phyloP scores from a whole-genome alignment of 2,888 invertebrate species.

The Parelbella ahira region DNA sequence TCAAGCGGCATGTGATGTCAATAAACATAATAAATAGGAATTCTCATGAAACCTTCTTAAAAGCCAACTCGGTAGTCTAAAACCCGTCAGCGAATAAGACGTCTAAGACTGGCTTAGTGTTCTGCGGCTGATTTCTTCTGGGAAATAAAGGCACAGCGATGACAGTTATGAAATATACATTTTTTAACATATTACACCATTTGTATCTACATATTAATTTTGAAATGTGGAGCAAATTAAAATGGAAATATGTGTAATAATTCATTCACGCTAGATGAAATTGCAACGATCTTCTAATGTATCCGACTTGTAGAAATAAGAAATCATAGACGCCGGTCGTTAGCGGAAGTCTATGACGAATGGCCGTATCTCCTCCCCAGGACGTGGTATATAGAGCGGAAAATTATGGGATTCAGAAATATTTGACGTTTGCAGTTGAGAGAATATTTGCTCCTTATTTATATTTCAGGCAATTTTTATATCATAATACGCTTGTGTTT shows the following conservation, averaged over 20 bases:
- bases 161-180: too few relatives aligned
- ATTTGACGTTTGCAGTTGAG: slow-evolving; percentile 13
- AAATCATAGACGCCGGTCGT: slow-evolving; percentile 47
- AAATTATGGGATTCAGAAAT: slow-evolving; percentile 53
- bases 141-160: slow-evolving; percentile 3
- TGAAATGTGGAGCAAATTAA: too few relatives aligned
- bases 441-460: too few relatives aligned
- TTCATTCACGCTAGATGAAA: slow-evolving; percentile 15
- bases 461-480: too few relatives aligned
- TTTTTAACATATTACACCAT: too few relatives aligned
- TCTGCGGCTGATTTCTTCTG: not conserved
- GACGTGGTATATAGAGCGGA: slow-evolving; percentile 75
- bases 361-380: slow-evolving; percentile 54
- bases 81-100: too few relatives aligned
- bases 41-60: too few relatives aligned
- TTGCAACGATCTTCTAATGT: slow-evolving; percentile 1
- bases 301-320: slow-evolving; percentile 47
- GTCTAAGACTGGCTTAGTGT: not conserved
- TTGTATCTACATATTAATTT: too few relatives aligned
- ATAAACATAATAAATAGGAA: too few relatives aligned
- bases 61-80: too few relatives aligned
- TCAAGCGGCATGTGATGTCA: too few relatives aligned
- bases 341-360: slow-evolving; percentile 64
- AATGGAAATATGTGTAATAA: slow-evolving; percentile 9
- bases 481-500: too few relatives aligned